Percentiles rank a stretch among this genome's conserved stretches.
Conservation (phyloP, 2,113 vertebrate species). For the Nibea coibor region DNA sequence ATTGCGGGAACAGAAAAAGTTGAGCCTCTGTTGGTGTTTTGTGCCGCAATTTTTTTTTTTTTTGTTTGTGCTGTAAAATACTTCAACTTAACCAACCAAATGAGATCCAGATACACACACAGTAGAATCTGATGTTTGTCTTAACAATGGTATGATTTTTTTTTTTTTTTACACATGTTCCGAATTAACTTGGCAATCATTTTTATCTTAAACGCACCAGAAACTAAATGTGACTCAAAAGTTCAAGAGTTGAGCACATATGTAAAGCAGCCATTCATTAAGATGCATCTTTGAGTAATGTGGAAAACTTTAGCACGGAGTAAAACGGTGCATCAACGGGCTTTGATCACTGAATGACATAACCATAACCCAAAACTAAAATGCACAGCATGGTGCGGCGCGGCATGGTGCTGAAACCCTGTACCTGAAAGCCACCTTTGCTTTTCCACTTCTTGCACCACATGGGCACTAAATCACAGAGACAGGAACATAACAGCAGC, state of each 20-base stretch:
- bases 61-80: not conserved
- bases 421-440: constrained; percentile 52
- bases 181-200: not conserved
- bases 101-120: not conserved
- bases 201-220: constrained; percentile 17
- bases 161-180: not conserved
- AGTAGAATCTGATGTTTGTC: not conserved
- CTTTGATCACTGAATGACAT: constrained; percentile 20
- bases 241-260: constrained; percentile 9
- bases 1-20: not conserved
- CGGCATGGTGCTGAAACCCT: constrained; percentile 25
- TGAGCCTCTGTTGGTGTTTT: not conserved
- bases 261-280: not conserved
- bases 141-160: not conserved
- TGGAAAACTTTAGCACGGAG: not conserved
- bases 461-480: constrained; percentile 72
- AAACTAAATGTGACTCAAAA: not conserved
- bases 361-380: constrained; percentile 26
- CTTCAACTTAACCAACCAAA: not conserved
- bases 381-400: not conserved
- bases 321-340: not conserved
- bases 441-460: constrained; percentile 53
- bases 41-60: not conserved
- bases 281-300: not conserved
- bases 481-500: constrained; percentile 75